phyloP scores from a whole-genome alignment of 2,888 invertebrate genomes.

The Phlogophora meticulosa region DNA sequence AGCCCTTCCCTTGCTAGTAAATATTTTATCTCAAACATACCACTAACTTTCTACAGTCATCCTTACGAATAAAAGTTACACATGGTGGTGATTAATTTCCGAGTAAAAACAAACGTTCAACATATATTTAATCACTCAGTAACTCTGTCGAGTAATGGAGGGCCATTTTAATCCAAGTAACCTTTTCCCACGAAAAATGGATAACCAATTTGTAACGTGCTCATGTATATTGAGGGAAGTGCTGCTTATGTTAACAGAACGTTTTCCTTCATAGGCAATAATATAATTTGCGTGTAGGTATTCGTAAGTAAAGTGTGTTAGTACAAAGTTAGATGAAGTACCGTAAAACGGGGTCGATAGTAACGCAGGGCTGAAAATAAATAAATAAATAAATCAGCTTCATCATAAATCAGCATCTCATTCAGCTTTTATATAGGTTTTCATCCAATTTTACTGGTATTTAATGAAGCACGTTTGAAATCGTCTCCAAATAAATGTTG shows the following conservation, averaged over 20 bases:
- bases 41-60: background rate
- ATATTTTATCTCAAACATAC: background rate
- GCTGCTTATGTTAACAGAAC: slow-evolving; percentile 11
- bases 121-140: slow-evolving; percentile 17
- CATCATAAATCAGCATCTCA: no score
- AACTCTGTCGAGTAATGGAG: slow-evolving; percentile 23
- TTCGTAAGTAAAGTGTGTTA: background rate
- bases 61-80: background rate
- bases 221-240: slow-evolving; percentile 7
- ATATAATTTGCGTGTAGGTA: slow-evolving; percentile 12
- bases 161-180: slow-evolving; percentile 11
- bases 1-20: background rate
- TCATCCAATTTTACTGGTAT: background rate
- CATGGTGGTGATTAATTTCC: slow-evolving; percentile 7
- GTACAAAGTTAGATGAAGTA: no score
- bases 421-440: no score
- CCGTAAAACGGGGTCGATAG: no score
- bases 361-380: no score
- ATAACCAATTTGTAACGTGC: slow-evolving; percentile 22
- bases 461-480: slow-evolving; percentile 2
- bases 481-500: background rate
- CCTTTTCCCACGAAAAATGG: slow-evolving; percentile 36
- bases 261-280: slow-evolving; percentile 1
- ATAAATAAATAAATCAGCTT: no score
- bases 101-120: slow-evolving; percentile 3